A percentile compares a stretch with the other conserved stretches of the same genome.
These are phyloP conservation scores for Drosophila arizonae DNA, from an alignment of 1,140 invertebrate species.

Conservation along the genomic window DNA sequence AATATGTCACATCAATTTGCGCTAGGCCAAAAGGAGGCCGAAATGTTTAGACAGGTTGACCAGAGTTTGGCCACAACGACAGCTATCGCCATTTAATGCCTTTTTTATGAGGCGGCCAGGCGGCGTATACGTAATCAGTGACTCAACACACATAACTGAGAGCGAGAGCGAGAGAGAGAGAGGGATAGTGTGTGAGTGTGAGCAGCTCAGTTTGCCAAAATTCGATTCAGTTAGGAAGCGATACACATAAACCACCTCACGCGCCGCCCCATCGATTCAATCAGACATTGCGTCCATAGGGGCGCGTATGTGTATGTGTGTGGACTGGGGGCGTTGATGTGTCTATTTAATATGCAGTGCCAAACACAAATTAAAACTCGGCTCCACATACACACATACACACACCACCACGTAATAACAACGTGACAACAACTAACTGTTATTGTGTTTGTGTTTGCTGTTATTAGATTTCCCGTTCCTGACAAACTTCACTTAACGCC, in stretches of 20 bases:
- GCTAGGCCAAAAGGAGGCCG: not conserved
- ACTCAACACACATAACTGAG: conserved; percentile 7
- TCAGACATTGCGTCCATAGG: conserved; percentile 26
- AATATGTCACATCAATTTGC: conserved; percentile 21
- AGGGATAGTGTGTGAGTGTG: too few relatives aligned
- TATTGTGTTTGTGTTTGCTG: conserved; percentile 62
- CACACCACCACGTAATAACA: conserved; percentile 27
- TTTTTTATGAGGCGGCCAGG: conserved; percentile 38
- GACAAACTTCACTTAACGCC: conserved; percentile 65
- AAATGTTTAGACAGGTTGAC: conserved; percentile 15
- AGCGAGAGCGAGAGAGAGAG: too few relatives aligned
- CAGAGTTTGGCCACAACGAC: conserved; percentile 7
- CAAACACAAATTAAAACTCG: conserved; percentile 69
- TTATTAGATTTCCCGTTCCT: conserved; percentile 71
- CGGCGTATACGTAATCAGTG: conserved; percentile 53
- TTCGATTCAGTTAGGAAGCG: conserved; percentile 10
- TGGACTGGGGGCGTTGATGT: conserved; percentile 23
- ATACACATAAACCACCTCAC: conserved; percentile 31
- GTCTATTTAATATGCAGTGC: conserved; percentile 67
- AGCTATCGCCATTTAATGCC: conserved; percentile 39
- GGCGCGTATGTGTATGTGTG: not conserved
- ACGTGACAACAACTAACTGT: conserved; percentile 40
- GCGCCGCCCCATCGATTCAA: conserved; percentile 47
- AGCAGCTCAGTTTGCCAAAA: conserved; percentile 24
- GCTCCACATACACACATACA: conserved; percentile 23